Evolutionary conservation across 2,888 invertebrate species (phyloP), one percentile per base, ranked within the genome.

Genomic region (Mimumesa dahlbomi): DNA sequence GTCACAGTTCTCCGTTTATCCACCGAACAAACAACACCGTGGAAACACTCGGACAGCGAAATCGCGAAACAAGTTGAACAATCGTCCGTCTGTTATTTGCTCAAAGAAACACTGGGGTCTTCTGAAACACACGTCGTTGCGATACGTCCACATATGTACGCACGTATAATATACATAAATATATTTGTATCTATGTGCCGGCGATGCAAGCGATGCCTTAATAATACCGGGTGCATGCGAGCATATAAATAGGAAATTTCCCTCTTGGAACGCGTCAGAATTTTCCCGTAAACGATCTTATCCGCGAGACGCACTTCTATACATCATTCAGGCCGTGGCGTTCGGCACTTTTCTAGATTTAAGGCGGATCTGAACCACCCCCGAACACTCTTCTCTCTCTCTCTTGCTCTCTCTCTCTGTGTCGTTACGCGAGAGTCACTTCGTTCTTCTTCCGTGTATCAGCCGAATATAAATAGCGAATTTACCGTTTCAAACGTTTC

Each of bases 381-480:
- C 25, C 34, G 34, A 16, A 9, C 25, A 21, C 38, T 31, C 34
- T 53, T 19, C 36, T 11, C 45, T n/a, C n/a, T 13, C 11, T 18
- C 34, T 48, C 48, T 50, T 43, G 38, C 45, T 25, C 43, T 43
- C 16, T 22, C 36, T 36, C 36, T n/a, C 38, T 42, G 13, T 14
- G 29, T 46, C 38, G 22, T 36, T 6, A 14, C n/a, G n/a, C n/a
- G n/a, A 34, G 21, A 34, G 38, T 58, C 64, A 61, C 62, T 71
- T 68, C 57, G 53, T 75, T 77, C 63, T 58, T 68, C 58, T 62
- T 49, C 65, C 69, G 65, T 75, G 31, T 74, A 78, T 69, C 66
- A 72, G 58, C 58, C 57, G 85, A 85, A 84, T 84, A 84, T 85
- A 84, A 84, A 84, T 85, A 80, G 83, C 74, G 68, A 83, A 79